Percentiles rank a stretch among this genome's conserved stretches.
Evolutionary conservation across 2,113 vertebrate species (phyloP).

Genomic region (Oxygymnocypris stewartii): DNA sequence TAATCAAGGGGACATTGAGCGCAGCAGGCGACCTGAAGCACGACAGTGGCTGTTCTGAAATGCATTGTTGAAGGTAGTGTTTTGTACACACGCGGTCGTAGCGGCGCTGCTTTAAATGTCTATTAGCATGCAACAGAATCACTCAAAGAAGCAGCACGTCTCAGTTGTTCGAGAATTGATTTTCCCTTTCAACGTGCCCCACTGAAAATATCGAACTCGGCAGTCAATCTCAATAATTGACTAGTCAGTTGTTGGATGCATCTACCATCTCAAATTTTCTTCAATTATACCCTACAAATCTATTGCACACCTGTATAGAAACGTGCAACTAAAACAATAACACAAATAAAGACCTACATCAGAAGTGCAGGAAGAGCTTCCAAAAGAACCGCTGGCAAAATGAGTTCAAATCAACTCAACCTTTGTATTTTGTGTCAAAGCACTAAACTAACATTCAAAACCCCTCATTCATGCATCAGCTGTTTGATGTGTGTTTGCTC

Average conservation of each 20-base stretch:
- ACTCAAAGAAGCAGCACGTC: not conserved
- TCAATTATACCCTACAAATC: not conserved
- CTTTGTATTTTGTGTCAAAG: slow-evolving; percentile 21
- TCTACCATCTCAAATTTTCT: not conserved
- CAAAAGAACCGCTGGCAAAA: not conserved
- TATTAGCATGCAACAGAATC: not conserved
- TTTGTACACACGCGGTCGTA: not conserved
- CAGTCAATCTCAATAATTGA: not conserved
- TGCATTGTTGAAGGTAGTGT: not conserved
- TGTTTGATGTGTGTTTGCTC: slow-evolving; percentile 26
- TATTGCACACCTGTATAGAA: not conserved
- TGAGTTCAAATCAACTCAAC: not conserved
- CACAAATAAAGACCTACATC: not conserved
- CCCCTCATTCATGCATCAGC: not conserved
- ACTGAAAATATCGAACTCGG: not conserved
- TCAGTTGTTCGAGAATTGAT: not conserved
- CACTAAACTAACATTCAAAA: slow-evolving; percentile 21
- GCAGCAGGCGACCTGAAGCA: not conserved
- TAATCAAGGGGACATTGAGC: not conserved
- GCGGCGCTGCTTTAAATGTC: not conserved
- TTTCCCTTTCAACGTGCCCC: not conserved
- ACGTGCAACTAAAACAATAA: not conserved
- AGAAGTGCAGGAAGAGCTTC: not conserved
- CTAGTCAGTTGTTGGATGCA: not conserved
- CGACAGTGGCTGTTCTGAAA: not conserved